Evolutionary conservation across 2,888 invertebrate genomes (phyloP).

Genomic region (Stenurella melanura): DNA sequence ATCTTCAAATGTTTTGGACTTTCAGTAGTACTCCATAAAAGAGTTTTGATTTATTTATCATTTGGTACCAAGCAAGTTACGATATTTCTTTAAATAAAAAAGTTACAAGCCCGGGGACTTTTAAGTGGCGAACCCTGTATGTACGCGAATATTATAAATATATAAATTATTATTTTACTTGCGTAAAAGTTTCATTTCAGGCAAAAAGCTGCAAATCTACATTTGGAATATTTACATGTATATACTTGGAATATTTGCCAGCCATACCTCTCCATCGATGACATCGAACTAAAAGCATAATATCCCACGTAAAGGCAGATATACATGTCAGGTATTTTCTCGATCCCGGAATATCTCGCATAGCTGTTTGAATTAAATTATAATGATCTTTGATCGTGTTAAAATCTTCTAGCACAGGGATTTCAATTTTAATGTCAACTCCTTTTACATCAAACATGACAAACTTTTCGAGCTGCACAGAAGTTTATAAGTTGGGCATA

Average conservation of each 20-base stretch:
- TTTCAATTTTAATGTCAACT: conserved; percentile 74
- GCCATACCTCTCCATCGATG: background rate
- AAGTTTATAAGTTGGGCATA: conserved; percentile 72
- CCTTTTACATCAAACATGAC: conserved; percentile 73
- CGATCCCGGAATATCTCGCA: conserved; percentile 55
- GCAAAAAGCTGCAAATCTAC: no score
- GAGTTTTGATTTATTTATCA: no score
- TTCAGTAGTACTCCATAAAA: no score
- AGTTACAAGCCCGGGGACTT: no score
- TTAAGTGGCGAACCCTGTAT: no score
- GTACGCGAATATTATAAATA: no score
- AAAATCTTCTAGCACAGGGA: conserved; percentile 70
- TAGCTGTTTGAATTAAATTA: conserved; percentile 68
- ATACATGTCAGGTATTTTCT: conserved; percentile 41
- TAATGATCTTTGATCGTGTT: conserved; percentile 72
- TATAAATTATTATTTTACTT: no score
- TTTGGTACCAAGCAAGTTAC: no score
- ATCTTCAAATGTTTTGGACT: no score
- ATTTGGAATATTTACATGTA: background rate
- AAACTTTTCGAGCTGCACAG: conserved; percentile 64
- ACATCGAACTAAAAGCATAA: conserved; percentile 8
- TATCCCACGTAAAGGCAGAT: conserved; percentile 33
- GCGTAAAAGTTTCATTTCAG: no score
- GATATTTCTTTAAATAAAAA: no score
- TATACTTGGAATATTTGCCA: background rate